phyloP scores from a whole-genome alignment of 35 echinoderm and acorn worm genomes.

The Apostichopus japonicus region DNA sequence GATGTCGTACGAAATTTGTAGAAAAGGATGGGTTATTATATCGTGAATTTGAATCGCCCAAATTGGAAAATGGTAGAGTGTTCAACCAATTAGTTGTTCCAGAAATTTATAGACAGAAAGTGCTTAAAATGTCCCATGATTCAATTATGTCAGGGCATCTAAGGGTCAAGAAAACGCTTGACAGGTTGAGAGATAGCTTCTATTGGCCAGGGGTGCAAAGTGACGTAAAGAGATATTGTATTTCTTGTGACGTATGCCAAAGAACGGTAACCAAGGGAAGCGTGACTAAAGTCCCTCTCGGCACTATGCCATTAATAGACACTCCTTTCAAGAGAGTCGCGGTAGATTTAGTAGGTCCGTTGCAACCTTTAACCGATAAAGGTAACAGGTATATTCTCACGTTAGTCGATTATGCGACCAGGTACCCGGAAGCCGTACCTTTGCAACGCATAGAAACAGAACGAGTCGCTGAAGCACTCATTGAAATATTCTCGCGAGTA shows the following conservation, averaged over 20 bases:
- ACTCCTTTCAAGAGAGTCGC: conserved; percentile 63
- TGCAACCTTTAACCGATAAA: conserved; percentile 33
- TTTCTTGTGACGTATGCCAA: conserved; percentile 61
- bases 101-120: conserved; percentile 12
- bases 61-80: not conserved
- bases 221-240: conserved; percentile 58
- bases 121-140: conserved; percentile 48
- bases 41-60: conserved; percentile 38
- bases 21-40: conserved; percentile 42
- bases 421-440: conserved; percentile 61
- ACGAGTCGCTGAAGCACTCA: conserved; percentile 51
- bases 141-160: conserved; percentile 55
- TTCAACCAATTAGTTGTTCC: conserved; percentile 61
- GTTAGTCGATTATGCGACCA: conserved; percentile 62
- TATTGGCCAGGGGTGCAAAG: conserved; percentile 63
- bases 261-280: conserved; percentile 52
- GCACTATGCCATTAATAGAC: conserved; percentile 63
- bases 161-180: conserved; percentile 55
- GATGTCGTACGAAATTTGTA: conserved; percentile 1
- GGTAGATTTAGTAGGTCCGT: conserved; percentile 61
- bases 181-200: conserved; percentile 34
- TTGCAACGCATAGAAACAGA: conserved; percentile 60
- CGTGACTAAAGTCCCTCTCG: conserved; percentile 42
- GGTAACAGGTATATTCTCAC: conserved; percentile 63
- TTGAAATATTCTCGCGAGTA: conserved; percentile 59